Percentiles rank a stretch among this genome's conserved stretches.
phyloP scores from a whole-genome alignment of 2,797 vertebrate genomes.

The Trichosurus vulpecula region DNA sequence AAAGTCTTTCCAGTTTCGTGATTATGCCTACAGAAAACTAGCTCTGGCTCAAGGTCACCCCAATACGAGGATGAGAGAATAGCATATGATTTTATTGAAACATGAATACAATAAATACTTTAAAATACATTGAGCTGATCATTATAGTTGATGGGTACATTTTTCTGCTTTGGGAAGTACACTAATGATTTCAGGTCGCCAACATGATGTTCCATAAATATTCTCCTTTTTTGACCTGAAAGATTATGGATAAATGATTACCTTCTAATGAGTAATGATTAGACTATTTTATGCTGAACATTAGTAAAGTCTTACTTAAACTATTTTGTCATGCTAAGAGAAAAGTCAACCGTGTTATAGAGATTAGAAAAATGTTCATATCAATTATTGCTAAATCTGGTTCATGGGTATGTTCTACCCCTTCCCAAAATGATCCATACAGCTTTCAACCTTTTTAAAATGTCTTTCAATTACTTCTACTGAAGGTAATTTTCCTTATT shows the following conservation, averaged over 20 bases:
- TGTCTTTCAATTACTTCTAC: not conserved
- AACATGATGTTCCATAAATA: constrained; percentile 3
- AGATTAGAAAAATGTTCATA: not conserved
- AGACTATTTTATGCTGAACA: not conserved
- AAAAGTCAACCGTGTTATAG: not conserved
- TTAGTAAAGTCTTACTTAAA: not conserved
- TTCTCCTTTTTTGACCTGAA: not conserved
- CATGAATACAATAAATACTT: constrained; percentile 30
- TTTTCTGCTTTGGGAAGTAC: not conserved
- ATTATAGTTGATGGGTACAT: not conserved
- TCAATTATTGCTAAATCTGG: not conserved
- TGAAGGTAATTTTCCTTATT: not conserved
- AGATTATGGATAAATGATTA: not conserved
- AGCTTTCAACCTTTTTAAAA: not conserved
- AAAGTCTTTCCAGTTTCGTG: not conserved
- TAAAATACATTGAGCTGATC: not conserved
- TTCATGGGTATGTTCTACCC: not conserved
- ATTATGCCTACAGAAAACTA: not conserved
- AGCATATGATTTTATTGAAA: not conserved
- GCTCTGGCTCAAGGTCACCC: too few relatives aligned
- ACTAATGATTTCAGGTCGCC: constrained; percentile 22
- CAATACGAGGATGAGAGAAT: not conserved
- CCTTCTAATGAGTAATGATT: not conserved
- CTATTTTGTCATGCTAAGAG: not conserved
- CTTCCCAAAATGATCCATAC: not conserved